A percentile compares a stretch with the other conserved stretches of the same genome.
Conservation (phyloP, 1,140 invertebrate genomes). For the Leptinotarsa texana region DNA sequence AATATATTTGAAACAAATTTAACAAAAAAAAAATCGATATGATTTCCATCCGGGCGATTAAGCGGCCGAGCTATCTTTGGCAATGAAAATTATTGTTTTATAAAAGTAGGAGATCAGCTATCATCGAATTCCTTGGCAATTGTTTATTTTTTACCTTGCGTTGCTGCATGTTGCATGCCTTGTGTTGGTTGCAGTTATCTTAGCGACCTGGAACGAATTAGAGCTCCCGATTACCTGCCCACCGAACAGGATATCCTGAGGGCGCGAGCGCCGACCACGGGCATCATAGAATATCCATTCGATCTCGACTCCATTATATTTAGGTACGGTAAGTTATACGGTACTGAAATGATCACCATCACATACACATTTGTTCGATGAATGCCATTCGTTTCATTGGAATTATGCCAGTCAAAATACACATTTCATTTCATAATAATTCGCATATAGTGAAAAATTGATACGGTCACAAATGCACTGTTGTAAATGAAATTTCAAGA, state of each 20-base stretch:
- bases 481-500: too few relatives aligned
- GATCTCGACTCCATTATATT: constrained; percentile 98
- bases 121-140: not conserved
- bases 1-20: too few relatives aligned
- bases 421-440: too few relatives aligned
- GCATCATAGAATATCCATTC: constrained; percentile 98
- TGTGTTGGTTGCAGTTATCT: constrained; percentile 70
- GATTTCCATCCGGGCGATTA: too few relatives aligned
- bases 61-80: too few relatives aligned
- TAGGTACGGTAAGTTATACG: constrained; percentile 65
- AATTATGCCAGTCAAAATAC: too few relatives aligned
- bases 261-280: constrained; percentile 94
- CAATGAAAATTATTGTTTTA: too few relatives aligned
- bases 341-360: not conserved
- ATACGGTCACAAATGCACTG: too few relatives aligned
- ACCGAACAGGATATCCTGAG: constrained; percentile 96
- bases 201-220: constrained; percentile 86
- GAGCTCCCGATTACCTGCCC: constrained; percentile 87
- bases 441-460: too few relatives aligned
- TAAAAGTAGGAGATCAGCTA: too few relatives aligned
- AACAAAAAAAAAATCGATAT: too few relatives aligned
- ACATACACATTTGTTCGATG: not conserved
- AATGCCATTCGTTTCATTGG: constrained; percentile 1
- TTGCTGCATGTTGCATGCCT: constrained; percentile 25
- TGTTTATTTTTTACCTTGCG: not conserved